Evolutionary conservation across 2,888 invertebrate genomes (phyloP), one percentile per base, ranked within the genome.

Genomic region (Tachina fera): DNA sequence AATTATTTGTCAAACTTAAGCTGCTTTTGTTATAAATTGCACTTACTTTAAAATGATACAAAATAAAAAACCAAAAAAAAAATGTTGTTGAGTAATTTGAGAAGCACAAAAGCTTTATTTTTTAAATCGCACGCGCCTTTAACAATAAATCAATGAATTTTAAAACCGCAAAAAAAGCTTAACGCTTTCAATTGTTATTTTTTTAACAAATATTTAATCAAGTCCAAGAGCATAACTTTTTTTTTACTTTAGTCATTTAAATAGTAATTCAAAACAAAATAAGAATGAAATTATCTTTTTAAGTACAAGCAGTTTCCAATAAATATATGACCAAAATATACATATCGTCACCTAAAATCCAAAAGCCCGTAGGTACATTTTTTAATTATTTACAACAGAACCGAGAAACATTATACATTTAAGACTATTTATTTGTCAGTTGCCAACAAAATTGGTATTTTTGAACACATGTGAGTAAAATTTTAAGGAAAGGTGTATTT

Each of bases 1-100:
- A 67, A 47, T 67, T 58, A 76, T 76, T 53, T 80, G 79, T 76
- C 76, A 76, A 61, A 67, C n/a, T 51, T 60, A 81, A 76, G 71
- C 63, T 16, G 80, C 58, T 84, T 81, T 84, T 70, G 45, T 14
- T 68, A 56, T 72, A 77, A 76, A 81, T 70, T 81, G 80, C 80
- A 77, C 31, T 78, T 45, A 61, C 45, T 70, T 47, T 8, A 78
- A 61, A 65, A 39, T 2, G 10, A 39, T 43, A 65, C 16, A 65
- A 31, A 60, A 68, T 31, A 31, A 6, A 31, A 31, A 6, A 31
- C 6, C 3, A 0, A 41, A 8, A 41, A 8, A 51, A 49, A 77
- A 67, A n/a, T 39, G 65, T 51, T 76, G 60, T 70, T 82, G 75
- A 82, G 60, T 76, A 70, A 67, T 63, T 16, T 49, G 47, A 60